Conservation (phyloP, 1,140 invertebrate species). For the Pinna nobilis region DNA sequence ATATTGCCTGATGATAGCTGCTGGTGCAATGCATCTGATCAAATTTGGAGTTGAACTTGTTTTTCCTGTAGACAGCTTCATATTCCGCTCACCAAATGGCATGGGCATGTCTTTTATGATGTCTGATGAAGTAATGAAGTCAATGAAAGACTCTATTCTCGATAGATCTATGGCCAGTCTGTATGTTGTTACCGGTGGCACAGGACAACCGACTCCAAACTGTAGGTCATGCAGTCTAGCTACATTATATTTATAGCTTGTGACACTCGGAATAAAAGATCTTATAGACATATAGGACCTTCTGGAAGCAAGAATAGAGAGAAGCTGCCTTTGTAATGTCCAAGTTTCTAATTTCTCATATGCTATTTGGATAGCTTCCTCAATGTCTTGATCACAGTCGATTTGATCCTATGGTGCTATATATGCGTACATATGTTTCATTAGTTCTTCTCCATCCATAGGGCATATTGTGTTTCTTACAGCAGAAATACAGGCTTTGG, state of each 20-base stretch:
- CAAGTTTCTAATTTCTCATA: conserved; percentile 1
- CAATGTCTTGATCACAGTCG: background rate
- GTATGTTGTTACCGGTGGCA: background rate
- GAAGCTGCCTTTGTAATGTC: conserved; percentile 2
- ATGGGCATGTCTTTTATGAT: conserved; percentile 19
- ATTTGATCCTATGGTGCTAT: background rate
- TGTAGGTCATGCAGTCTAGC: conserved; percentile 11
- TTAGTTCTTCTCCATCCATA: background rate
- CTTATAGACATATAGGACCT: background rate
- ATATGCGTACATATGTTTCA: background rate
- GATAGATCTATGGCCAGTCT: background rate
- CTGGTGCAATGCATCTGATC: conserved; percentile 10
- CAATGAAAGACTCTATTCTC: conserved; percentile 11
- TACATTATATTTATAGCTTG: conserved; percentile 2
- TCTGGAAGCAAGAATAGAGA: conserved; percentile 11
- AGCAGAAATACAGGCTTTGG: conserved; percentile 5
- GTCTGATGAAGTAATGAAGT: conserved; percentile 23
- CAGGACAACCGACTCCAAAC: conserved; percentile 4
- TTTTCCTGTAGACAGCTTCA: conserved; percentile 15
- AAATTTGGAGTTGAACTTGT: conserved; percentile 1
- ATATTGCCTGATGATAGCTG: conserved; percentile 12
- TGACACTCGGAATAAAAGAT: background rate
- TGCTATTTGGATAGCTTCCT: background rate
- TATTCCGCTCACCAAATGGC: conserved; percentile 9
- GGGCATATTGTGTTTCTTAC: conserved; percentile 14